These are phyloP conservation scores for Bufo bufo DNA, from an alignment of 2,113 vertebrate species.

Conservation along the genomic window DNA sequence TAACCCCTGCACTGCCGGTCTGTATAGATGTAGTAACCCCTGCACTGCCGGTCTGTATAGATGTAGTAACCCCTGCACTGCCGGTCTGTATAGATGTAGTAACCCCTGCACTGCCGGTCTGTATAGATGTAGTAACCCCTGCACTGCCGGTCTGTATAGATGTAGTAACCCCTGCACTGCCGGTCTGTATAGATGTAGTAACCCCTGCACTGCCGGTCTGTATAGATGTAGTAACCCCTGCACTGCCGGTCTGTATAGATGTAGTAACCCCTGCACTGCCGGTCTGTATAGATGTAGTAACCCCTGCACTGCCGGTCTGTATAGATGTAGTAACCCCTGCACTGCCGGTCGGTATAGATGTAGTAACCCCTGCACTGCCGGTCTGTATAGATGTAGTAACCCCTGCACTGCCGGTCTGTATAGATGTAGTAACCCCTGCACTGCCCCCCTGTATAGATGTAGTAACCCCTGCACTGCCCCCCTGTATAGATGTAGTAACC, in stretches of 20 bases:
- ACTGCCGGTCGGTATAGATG: no score
- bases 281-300: no score
- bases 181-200: not conserved
- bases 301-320: no score
- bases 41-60: not conserved
- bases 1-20: not conserved
- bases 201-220: not conserved
- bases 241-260: no score
- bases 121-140: not conserved
- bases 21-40: not conserved
- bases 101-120: not conserved
- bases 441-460: no score
- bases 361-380: no score
- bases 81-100: not conserved
- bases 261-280: no score
- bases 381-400: no score
- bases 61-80: not conserved
- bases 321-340: no score
- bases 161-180: not conserved
- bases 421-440: no score
- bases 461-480: not conserved
- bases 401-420: no score
- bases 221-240: no score
- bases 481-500: not conserved
- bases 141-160: not conserved